Base-by-base conservation (phyloP, 2,113 vertebrate genomes). In the Hymenochirus boettgeri region DNA sequence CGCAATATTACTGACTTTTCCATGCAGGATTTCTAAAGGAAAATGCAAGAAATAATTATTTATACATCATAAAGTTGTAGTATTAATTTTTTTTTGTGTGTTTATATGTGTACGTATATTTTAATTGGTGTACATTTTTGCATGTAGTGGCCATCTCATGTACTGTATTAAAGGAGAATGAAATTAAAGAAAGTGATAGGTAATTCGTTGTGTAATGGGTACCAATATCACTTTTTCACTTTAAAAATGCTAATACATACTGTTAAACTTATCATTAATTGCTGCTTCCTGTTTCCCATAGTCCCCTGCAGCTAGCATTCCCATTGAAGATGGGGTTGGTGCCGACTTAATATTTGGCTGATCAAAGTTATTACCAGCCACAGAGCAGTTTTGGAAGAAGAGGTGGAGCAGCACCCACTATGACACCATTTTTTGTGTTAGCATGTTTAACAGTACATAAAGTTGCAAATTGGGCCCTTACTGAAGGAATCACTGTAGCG, bases 1-100 rank as follows among this genome's bases (percentile, higher is more conserved):
- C 79, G 65, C 66, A 83, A 71, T 72, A 62, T 57, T 76, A 70
- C 66, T 70, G 70, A 72, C 69, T 74, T 72, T n/a, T 78, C 73
- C 77, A 77, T 65, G 70, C 72, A 71, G 69, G 50, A 39, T 58
- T 57, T 65, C 78, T 56, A 65, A 73, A 75, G 54, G 64, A 71
- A 54, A 67, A 61, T 61, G 46, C 57, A 70, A 35, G 70, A 79
- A 71, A 64, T 27, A 56, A 71, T n/a, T 52, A 71, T 54, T 76
- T 54, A 61, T 62, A 71, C 50, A 73, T 73, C 72, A 39, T 66
- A 62, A 74, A 74, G 73, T 59, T 15, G 62, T 65, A 52, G 51
- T 18, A 60, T 60, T 69, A 24, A 54, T 31, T 27, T 21, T 47
- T 48, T 48, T 5, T 15, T 42, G 39, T 48, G 46, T 48, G 19